These are phyloP conservation scores for Drosophila peninsularis DNA, from an alignment of 2,888 invertebrate species.

Conservation along the genomic window DNA sequence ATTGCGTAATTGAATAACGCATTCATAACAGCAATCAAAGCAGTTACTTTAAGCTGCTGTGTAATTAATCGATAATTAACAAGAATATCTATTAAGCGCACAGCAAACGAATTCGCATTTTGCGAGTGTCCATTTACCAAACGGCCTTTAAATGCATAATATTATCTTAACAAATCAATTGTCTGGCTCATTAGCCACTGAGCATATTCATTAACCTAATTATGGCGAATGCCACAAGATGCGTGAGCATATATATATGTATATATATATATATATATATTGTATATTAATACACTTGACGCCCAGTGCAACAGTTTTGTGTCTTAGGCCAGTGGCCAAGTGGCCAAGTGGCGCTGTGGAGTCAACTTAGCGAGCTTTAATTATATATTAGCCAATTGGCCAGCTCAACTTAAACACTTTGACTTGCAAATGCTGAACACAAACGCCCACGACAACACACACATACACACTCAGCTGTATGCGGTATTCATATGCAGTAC, in stretches of 20 bases:
- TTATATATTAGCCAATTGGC: slow-evolving; percentile 68
- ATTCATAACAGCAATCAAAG: neutral
- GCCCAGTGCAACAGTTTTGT: slow-evolving; percentile 23
- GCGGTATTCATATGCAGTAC: slow-evolving; percentile 2
- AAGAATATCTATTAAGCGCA: slow-evolving; percentile 9
- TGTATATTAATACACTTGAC: slow-evolving; percentile 38
- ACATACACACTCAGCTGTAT: neutral
- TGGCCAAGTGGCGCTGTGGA: slow-evolving; percentile 8
- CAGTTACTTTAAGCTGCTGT: slow-evolving; percentile 1
- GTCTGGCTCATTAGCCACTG: slow-evolving; percentile 42
- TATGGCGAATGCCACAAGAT: slow-evolving; percentile 40
- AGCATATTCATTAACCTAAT: slow-evolving; percentile 58
- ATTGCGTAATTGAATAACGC: slow-evolving; percentile 1
- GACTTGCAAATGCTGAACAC: slow-evolving; percentile 46
- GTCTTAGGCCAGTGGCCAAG: slow-evolving; percentile 24
- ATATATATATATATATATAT: slow-evolving; percentile 10
- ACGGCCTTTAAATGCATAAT: slow-evolving; percentile 31
- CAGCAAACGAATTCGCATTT: neutral
- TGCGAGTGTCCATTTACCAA: neutral
- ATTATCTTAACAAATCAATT: slow-evolving; percentile 47
- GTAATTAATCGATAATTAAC: slow-evolving; percentile 11
- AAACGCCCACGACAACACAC: slow-evolving; percentile 17
- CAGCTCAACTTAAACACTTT: slow-evolving; percentile 60
- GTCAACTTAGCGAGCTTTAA: slow-evolving; percentile 55
- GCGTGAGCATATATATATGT: slow-evolving; percentile 1